Conservation (phyloP, 2,888 invertebrate genomes). For the Tachystola acroxantha region DNA sequence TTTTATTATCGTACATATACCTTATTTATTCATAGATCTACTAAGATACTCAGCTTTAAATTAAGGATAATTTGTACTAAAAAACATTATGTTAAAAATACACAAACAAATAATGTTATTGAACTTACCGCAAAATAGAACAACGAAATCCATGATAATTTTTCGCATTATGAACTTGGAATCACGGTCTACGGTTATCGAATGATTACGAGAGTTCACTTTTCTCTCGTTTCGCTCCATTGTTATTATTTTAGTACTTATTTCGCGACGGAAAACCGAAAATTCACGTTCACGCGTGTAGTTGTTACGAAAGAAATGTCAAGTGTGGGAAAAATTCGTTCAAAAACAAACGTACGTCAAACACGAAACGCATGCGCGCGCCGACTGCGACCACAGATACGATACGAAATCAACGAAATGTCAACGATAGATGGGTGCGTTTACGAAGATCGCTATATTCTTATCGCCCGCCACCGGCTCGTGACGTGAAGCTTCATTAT, state of each 20-base stretch:
- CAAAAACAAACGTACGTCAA: conserved; percentile 39
- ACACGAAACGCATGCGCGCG: conserved; percentile 65
- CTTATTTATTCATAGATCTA: too few relatives aligned
- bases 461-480: too few relatives aligned
- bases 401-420: too few relatives aligned
- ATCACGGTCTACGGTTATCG: conserved; percentile 74
- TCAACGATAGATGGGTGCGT: conserved; percentile 7
- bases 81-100: too few relatives aligned
- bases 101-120: background rate
- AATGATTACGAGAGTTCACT: conserved; percentile 54
- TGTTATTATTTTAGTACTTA: conserved; percentile 22
- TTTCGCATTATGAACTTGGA: conserved; percentile 79
- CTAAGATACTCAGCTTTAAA: too few relatives aligned
- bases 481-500: too few relatives aligned
- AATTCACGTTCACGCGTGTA: conserved; percentile 25
- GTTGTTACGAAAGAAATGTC: conserved; percentile 50
- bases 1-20: too few relatives aligned
- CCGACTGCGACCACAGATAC: conserved; percentile 53
- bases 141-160: conserved; percentile 81
- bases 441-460: conserved; percentile 5
- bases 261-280: conserved; percentile 21
- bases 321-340: conserved; percentile 25
- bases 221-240: conserved; percentile 69
- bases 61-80: too few relatives aligned
- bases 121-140: conserved; percentile 83